phyloP scores from a whole-genome alignment of 2,797 vertebrate species.

The Halcyon smyrnensis region DNA sequence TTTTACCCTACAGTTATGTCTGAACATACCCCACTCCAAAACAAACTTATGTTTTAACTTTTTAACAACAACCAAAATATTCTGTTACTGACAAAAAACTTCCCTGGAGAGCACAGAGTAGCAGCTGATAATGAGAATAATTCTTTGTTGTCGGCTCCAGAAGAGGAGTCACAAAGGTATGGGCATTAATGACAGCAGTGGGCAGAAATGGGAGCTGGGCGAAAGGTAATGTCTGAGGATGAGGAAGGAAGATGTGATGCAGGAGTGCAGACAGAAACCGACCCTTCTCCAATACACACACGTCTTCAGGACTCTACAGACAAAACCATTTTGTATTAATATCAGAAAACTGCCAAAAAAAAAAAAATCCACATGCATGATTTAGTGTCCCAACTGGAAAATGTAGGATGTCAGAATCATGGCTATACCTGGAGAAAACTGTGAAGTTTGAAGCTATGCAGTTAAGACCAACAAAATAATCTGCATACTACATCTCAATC shows the following conservation, averaged over 20 bases:
- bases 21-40: background rate
- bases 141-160: background rate
- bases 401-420: background rate
- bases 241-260: background rate
- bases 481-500: background rate
- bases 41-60: background rate
- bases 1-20: background rate
- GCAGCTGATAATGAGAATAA: background rate
- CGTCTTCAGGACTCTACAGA: fast-evolving
- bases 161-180: background rate
- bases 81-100: background rate
- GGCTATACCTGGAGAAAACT: background rate
- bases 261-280: background rate
- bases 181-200: background rate
- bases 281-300: fast-evolving
- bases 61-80: background rate
- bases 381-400: background rate
- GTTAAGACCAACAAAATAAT: background rate
- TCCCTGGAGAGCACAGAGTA: background rate
- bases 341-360: fast-evolving
- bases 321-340: background rate
- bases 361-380: fast-evolving
- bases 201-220: background rate
- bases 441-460: background rate
- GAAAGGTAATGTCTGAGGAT: background rate